Evolutionary conservation across 64 coral and sea anemone species (phyloP).

Genomic region (Acropora tenuis): DNA sequence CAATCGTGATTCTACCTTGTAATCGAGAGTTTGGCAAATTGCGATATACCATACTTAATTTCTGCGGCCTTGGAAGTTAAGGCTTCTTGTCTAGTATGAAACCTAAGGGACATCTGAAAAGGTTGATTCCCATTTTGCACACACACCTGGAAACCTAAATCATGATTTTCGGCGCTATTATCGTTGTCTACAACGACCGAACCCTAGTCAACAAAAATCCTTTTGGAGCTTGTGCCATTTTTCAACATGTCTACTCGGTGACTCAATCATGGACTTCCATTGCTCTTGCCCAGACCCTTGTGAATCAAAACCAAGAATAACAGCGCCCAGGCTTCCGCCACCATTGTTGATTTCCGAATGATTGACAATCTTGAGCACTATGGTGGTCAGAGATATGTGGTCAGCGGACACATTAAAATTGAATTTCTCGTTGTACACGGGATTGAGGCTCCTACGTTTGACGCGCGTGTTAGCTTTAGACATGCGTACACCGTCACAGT

Average conservation of each 20-base stretch:
- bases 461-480: slow-evolving; percentile 91
- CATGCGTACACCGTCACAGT: slow-evolving; percentile 82
- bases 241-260: slow-evolving; percentile 89
- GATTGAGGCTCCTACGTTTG: slow-evolving; percentile 83
- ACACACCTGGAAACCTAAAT: too few relatives aligned
- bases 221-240: slow-evolving; percentile 88
- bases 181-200: too few relatives aligned
- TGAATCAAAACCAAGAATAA: slow-evolving; percentile 87
- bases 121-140: too few relatives aligned
- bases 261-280: slow-evolving; percentile 94
- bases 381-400: slow-evolving; percentile 93
- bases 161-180: not conserved
- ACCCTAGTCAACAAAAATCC: not conserved
- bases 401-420: slow-evolving; percentile 95
- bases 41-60: too few relatives aligned
- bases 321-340: slow-evolving; percentile 67
- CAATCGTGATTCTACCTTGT: too few relatives aligned
- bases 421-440: slow-evolving; percentile 97
- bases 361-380: slow-evolving; percentile 87
- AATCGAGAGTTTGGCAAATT: too few relatives aligned
- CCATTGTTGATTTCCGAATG: slow-evolving; percentile 68
- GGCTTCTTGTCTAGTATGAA: too few relatives aligned
- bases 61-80: too few relatives aligned
- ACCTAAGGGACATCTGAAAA: too few relatives aligned
- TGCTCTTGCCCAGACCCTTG: slow-evolving; percentile 91